A percentile compares a stretch with the other conserved stretches of the same genome.
Evolutionary conservation across 2,888 invertebrate genomes (phyloP).

Genomic region (Philopedon plagiatum): DNA sequence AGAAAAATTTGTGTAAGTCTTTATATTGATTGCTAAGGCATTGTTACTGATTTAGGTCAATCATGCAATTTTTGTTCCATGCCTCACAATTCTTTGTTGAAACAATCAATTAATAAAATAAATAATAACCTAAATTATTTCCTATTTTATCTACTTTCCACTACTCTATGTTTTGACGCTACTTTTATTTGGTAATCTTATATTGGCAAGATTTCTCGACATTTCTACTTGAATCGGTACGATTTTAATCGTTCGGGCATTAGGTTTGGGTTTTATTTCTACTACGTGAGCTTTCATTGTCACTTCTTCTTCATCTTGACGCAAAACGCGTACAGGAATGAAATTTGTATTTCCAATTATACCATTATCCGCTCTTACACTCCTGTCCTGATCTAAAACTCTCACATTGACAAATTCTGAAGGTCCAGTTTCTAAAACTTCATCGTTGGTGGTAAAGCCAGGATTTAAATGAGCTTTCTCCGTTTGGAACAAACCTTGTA

Average conservation of each 20-base stretch:
- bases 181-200: conserved; percentile 41
- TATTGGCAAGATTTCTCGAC: conserved; percentile 56
- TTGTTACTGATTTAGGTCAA: neutral
- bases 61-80: neutral
- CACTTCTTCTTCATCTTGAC: conserved; percentile 59
- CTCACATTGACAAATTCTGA: conserved; percentile 65
- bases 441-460: conserved; percentile 58
- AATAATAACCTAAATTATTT: conserved; percentile 43
- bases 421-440: conserved; percentile 65
- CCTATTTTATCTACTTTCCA: neutral
- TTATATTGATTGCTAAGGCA: too few relatives aligned
- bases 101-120: conserved; percentile 37
- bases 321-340: conserved; percentile 59
- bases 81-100: neutral
- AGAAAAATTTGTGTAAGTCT: too few relatives aligned
- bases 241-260: conserved; percentile 63
- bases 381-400: conserved; percentile 61
- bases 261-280: conserved; percentile 63
- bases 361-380: conserved; percentile 40
- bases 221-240: conserved; percentile 65
- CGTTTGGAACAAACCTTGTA: conserved; percentile 78
- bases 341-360: conserved; percentile 51
- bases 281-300: conserved; percentile 65
- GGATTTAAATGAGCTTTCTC: conserved; percentile 59
- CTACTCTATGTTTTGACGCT: conserved; percentile 15